Evolutionary conservation across 2,797 vertebrate species (phyloP).

Genomic region (Cygnus olor): DNA sequence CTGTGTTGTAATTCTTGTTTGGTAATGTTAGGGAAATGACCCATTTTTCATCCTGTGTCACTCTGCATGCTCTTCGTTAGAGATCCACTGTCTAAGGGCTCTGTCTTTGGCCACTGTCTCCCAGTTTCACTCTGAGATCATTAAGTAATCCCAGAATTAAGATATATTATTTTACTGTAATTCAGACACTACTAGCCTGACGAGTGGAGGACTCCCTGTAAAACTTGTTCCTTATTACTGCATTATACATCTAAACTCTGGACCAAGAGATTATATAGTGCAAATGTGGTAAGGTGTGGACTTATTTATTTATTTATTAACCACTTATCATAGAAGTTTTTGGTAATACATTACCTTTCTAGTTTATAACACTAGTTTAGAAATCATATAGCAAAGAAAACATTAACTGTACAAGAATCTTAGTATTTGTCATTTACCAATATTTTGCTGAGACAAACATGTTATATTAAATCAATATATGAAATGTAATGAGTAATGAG

Average conservation of each 20-base stretch:
- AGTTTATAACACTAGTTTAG: background rate
- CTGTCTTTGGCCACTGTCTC: background rate
- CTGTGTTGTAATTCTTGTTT: background rate
- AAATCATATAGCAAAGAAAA: background rate
- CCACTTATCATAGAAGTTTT: background rate
- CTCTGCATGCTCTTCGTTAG: background rate
- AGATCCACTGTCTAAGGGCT: too few species aligned
- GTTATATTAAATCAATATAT: background rate
- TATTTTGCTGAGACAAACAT: background rate
- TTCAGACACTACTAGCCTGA: background rate
- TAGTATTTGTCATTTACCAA: background rate
- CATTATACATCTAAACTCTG: background rate
- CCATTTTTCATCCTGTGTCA: background rate
- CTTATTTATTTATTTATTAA: background rate
- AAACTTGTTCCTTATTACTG: background rate
- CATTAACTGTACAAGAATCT: background rate
- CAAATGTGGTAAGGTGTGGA: background rate
- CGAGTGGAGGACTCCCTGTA: background rate
- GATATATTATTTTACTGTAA: background rate
- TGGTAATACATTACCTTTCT: background rate
- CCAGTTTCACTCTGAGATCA: background rate
- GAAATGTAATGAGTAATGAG: background rate
- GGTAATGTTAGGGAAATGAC: background rate
- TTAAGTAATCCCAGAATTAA: background rate
- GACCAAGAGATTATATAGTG: background rate